phyloP scores from a whole-genome alignment of 2,888 invertebrate genomes.

The Lysandra bellargus region DNA sequence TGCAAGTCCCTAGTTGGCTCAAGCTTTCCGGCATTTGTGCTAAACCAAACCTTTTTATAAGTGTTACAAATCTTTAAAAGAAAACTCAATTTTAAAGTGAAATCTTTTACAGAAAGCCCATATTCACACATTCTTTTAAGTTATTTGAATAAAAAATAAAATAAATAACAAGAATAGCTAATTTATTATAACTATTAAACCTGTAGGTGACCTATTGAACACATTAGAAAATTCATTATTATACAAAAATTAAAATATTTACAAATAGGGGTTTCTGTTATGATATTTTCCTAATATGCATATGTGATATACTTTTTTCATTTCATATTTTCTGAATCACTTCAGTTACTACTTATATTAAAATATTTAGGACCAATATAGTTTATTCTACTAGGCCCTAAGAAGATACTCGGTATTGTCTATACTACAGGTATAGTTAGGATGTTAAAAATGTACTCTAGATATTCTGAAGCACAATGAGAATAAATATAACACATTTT shows the following conservation, averaged over 20 bases:
- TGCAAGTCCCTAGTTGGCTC: neutral
- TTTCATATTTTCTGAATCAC: neutral
- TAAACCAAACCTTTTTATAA: neutral
- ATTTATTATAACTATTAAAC: neutral
- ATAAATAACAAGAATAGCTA: neutral
- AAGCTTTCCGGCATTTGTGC: neutral
- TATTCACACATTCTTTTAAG: neutral
- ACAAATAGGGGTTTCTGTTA: neutral
- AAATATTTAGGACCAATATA: neutral
- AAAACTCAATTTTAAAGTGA: neutral
- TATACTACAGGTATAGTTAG: neutral
- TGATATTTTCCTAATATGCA: neutral
- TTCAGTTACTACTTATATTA: neutral
- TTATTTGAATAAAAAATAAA: neutral
- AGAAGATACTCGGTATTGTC: neutral
- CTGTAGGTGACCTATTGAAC: conserved; percentile 4
- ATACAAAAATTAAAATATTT: neutral
- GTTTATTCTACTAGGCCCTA: neutral
- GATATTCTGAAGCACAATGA: neutral
- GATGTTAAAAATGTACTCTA: neutral
- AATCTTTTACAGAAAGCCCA: neutral
- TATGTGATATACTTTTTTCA: neutral
- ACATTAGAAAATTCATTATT: neutral
- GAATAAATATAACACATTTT: neutral
- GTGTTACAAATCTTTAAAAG: neutral